Percentiles rank a stretch among this genome's conserved stretches.
phyloP scores from a whole-genome alignment of 2,797 vertebrate species.

The Nothura maculosa region DNA sequence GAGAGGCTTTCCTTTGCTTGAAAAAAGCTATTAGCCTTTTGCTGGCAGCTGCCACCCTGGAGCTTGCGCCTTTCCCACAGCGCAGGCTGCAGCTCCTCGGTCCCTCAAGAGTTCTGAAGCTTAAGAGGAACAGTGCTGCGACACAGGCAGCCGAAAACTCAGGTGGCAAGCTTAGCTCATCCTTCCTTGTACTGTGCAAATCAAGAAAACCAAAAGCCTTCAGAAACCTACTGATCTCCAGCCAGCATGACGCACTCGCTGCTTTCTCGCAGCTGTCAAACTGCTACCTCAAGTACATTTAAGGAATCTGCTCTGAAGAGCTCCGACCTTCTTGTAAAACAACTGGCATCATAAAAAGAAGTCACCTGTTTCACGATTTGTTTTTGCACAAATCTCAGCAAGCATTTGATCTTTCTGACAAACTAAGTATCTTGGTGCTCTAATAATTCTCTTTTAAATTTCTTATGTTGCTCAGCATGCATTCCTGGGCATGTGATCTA shows the following conservation, averaged over 20 bases:
- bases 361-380: neutral
- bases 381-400: neutral
- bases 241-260: neutral
- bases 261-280: neutral
- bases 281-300: neutral
- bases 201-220: neutral
- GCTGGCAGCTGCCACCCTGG: neutral
- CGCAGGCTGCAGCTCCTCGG: neutral
- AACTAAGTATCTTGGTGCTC: neutral
- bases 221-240: neutral
- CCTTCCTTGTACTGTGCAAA: neutral
- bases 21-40: slow-evolving; percentile 32
- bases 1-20: slow-evolving; percentile 2
- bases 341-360: neutral
- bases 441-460: neutral
- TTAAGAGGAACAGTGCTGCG: neutral
- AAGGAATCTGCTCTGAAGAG: neutral
- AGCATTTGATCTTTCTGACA: neutral
- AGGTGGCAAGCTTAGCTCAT: slow-evolving; percentile 2
- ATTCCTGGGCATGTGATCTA: neutral
- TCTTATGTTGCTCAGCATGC: neutral
- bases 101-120: slow-evolving; percentile 24
- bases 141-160: neutral
- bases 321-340: neutral
- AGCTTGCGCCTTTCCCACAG: neutral